Base-by-base conservation (phyloP, 2,113 vertebrate species). In the Halichoerus grypus region DNA sequence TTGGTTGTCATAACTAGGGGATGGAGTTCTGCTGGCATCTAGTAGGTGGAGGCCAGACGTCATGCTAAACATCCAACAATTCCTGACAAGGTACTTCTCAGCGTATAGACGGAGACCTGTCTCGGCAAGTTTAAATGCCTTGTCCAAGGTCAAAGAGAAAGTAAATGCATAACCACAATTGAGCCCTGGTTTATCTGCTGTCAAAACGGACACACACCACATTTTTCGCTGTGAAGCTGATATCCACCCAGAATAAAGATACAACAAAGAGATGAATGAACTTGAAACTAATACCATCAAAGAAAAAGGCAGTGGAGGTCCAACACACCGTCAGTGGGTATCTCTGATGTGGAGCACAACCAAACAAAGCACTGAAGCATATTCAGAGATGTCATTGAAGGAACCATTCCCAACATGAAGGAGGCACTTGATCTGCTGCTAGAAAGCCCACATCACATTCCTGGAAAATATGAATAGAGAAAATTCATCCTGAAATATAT, bases 241-340 rank as follows among this genome's bases (percentile, higher is more conserved):
- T n/a, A 11, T 26, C 55, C 42, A 26, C 16, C 13, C 10, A 61
- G 61, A 51, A 22, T 21, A 61, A 76, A 46, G 51, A 28, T 13
- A 76, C 19, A 24, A 9, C 13, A 33, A 28, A 7, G 63, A 53
- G 33, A n/a, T 9, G 7, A 55, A 63, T 16, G 12, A 91, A 59
- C 33, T 42, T 71, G 8, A 46, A 42, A 59, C 67, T 36, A 11
- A 13, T 81, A 39, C 42, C 72, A 3, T 14, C 4, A n/a, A 36
- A 49, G 19, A 79, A 67, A 26, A 39, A 39, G 42, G 33, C 42
- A 72, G 21, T 0, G 11, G n/a, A 24, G n/a, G n/a, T n/a, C n/a
- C 13, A 12, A n/a, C 74, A 0, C 1, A 21, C 14, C 21, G 4
- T 16, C 7, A 1, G 55, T 0, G 24, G 77, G 63, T 1, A 2